Evolutionary conservation across 2,888 invertebrate genomes (phyloP).

Genomic region (Esperia sulphurella): DNA sequence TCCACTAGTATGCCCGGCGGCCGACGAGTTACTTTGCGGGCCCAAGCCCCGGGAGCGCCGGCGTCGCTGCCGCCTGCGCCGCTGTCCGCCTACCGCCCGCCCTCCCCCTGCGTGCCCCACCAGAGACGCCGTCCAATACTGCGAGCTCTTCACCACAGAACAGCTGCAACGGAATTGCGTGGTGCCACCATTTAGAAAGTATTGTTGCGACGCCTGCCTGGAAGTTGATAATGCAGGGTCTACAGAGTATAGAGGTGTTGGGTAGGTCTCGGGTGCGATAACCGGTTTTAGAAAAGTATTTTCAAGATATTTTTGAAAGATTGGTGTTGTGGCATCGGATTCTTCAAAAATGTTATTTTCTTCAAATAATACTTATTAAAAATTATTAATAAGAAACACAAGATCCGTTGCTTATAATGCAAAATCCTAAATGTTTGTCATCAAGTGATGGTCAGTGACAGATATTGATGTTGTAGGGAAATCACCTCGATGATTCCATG

Average conservation of each 20-base stretch:
- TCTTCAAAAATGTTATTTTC: too few relatives aligned
- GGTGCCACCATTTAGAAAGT: constrained; percentile 75
- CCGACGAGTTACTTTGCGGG: constrained; percentile 73
- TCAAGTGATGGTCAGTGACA: background rate
- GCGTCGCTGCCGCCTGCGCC: constrained; percentile 72
- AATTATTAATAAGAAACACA: too few relatives aligned
- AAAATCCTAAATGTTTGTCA: too few relatives aligned
- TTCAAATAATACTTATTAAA: too few relatives aligned
- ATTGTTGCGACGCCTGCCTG: constrained; percentile 80
- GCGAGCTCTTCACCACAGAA: constrained; percentile 57
- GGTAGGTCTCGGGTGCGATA: constrained; percentile 3
- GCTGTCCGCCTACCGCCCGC: constrained; percentile 28
- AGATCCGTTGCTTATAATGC: too few relatives aligned
- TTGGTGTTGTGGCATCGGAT: background rate
- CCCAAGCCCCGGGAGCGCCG: constrained; percentile 70
- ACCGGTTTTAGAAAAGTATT: background rate
- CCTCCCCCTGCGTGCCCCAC: constrained; percentile 37
- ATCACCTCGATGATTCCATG: constrained; percentile 24
- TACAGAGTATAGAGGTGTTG: constrained; percentile 8
- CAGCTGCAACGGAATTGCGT: constrained; percentile 75
- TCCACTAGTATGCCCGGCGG: constrained; percentile 74
- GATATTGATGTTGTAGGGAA: background rate
- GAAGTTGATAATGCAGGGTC: constrained; percentile 22
- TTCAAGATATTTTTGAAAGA: background rate
- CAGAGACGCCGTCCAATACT: constrained; percentile 67